Evolutionary conservation across 2,888 invertebrate species (phyloP), one percentile per base, ranked within the genome.

Genomic region (Platerodrilus igneus): DNA sequence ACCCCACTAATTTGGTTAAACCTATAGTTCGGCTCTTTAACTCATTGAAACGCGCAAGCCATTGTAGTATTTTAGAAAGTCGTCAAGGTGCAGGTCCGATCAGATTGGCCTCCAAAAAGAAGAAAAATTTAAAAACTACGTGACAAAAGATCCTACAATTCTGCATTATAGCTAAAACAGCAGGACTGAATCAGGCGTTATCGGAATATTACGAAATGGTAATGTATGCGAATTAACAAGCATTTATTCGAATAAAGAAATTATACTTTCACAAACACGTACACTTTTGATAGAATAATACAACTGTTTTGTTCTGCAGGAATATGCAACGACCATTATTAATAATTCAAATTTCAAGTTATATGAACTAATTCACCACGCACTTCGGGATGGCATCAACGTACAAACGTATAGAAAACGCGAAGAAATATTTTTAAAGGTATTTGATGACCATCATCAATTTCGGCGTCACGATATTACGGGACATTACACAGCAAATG

Each of bases 131-230:
- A n/a, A 2, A 2, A 35, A 26, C 27, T 35, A 35, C 9, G 7
- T 28, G 8, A 18, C 16, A 11, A n/a, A 6, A 19, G 35, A 27
- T 20, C 16, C 28, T 13, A 26, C 28, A 9, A 11, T 35, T 20
- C 11, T 35, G 13, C 11, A 14, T 19, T 27, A 14, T n/a, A 35
- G 27, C 20, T 26, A 35, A 5, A 4, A 19, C 4, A 35, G 28
- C 15, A 16, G 14, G 19, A 28, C 15, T 5, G 27, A 35, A 15
- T 27, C 15, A 8, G 4, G 13, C 5, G 26, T 35, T 7, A 35
- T 35, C 5, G 35, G 28, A 15, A 27, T 35, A 16, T 6, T 35
- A 13, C 15, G 21, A 14, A 28, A 35, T 27, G 35, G 28, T 3
- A 35, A 27, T 26, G 2, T 19, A 3, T 14, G 19, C 8, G 5